These are phyloP conservation scores for Lacerta viridis DNA, from an alignment of 2,797 vertebrate genomes.

Conservation along the genomic window DNA sequence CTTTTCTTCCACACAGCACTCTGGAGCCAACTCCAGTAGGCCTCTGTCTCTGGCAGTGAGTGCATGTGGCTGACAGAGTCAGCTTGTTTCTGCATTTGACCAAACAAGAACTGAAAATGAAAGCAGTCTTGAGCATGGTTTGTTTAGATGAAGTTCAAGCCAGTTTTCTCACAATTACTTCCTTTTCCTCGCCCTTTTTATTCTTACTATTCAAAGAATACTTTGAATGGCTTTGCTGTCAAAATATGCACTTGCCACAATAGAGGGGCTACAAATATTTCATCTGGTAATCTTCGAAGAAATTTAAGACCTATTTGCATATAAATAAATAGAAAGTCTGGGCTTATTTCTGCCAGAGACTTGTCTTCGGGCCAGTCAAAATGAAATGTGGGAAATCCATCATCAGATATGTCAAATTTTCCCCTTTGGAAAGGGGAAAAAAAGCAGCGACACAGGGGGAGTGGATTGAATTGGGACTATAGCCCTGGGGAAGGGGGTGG, in stretches of 20 bases:
- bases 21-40: not conserved
- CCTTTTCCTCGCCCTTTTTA: too few species aligned
- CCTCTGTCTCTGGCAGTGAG: not conserved
- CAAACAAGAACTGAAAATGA: constrained; percentile 17
- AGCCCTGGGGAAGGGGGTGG: not conserved
- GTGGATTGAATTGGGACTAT: not conserved
- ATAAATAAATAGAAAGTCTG: not conserved
- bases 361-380: not conserved
- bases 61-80: not conserved
- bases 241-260: not conserved
- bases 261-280: not conserved
- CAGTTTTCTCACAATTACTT: not conserved
- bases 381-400: not conserved
- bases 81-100: not conserved
- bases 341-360: not conserved
- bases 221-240: too few species aligned
- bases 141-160: not conserved
- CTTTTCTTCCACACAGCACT: not conserved
- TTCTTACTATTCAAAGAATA: not conserved
- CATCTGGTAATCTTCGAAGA: not conserved
- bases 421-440: not conserved
- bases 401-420: not conserved
- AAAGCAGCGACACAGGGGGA: not conserved
- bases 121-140: not conserved
- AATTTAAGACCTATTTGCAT: not conserved